Conservation (phyloP, 2,797 vertebrate species). For the Acrossocheilus wenchowensis region DNA sequence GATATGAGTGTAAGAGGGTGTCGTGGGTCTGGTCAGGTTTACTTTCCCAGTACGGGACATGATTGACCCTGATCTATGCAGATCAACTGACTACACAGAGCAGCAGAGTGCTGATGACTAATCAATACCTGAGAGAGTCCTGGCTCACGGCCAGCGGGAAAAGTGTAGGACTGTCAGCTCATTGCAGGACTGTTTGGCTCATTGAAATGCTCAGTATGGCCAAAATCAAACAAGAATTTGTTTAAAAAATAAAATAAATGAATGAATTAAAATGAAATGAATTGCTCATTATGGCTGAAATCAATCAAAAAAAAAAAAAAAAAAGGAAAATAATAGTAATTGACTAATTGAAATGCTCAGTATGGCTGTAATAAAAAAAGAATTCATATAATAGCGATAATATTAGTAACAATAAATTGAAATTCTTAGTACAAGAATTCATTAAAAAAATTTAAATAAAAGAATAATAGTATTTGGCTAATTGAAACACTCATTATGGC, state of each 20-base stretch:
- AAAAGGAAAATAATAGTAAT: background rate
- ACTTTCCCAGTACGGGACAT: constrained; percentile 50
- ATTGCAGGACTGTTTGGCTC: background rate
- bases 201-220: background rate
- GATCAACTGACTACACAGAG: constrained; percentile 47
- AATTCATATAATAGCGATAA: too few relatives aligned
- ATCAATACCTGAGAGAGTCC: constrained; percentile 58
- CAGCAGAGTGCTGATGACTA: constrained; percentile 48
- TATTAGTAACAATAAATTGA: too few relatives aligned
- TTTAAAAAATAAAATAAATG: too few relatives aligned
- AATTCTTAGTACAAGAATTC: too few relatives aligned
- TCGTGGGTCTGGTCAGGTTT: constrained; percentile 19
- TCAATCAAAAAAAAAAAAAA: background rate
- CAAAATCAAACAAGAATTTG: background rate
- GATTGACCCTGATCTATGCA: constrained; percentile 59
- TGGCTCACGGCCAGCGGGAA: constrained; percentile 51
- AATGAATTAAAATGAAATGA: background rate
- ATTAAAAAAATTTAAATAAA: too few relatives aligned
- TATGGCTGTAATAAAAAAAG: too few relatives aligned
- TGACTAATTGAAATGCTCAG: too few relatives aligned
- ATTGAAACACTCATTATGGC: too few relatives aligned
- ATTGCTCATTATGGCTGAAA: background rate
- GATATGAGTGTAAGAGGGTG: background rate
- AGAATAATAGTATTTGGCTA: too few relatives aligned
- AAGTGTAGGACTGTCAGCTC: background rate